These are phyloP conservation scores for Cephonodes hylas DNA, from an alignment of 2,888 invertebrate species.

Conservation along the genomic window DNA sequence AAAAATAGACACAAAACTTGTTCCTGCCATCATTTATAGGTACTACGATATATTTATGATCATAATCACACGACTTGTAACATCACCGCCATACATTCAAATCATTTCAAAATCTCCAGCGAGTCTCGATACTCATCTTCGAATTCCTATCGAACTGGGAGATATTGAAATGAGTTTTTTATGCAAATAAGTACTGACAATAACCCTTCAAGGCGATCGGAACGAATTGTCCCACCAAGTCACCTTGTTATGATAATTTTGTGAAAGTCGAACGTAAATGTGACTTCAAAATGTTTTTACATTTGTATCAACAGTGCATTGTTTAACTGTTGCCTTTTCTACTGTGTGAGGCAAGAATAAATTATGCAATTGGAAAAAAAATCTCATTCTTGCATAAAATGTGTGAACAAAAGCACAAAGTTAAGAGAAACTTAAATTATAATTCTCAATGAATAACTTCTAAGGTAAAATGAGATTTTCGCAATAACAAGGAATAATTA, in stretches of 20 bases:
- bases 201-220: constrained; percentile 51
- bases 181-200: constrained; percentile 57
- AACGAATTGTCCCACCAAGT: constrained; percentile 48
- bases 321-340: neutral
- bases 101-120: constrained; percentile 15
- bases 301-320: neutral
- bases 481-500: too few species aligned
- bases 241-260: constrained; percentile 64
- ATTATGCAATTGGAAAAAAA: neutral
- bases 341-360: neutral
- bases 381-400: neutral
- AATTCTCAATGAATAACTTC: too few species aligned
- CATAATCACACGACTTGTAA: neutral
- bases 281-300: neutral
- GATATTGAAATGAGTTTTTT: constrained; percentile 50
- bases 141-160: constrained; percentile 33
- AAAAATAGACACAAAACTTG: neutral
- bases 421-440: neutral
- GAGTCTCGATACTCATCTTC: constrained; percentile 30
- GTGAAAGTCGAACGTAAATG: constrained; percentile 50
- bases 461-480: too few species aligned
- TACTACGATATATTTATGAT: neutral
- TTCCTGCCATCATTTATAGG: neutral
- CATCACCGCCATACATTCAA: neutral
- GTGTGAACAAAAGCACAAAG: too few species aligned